Evolutionary conservation across 2,113 vertebrate species (phyloP).

Genomic region (Podarcis raffonei): DNA sequence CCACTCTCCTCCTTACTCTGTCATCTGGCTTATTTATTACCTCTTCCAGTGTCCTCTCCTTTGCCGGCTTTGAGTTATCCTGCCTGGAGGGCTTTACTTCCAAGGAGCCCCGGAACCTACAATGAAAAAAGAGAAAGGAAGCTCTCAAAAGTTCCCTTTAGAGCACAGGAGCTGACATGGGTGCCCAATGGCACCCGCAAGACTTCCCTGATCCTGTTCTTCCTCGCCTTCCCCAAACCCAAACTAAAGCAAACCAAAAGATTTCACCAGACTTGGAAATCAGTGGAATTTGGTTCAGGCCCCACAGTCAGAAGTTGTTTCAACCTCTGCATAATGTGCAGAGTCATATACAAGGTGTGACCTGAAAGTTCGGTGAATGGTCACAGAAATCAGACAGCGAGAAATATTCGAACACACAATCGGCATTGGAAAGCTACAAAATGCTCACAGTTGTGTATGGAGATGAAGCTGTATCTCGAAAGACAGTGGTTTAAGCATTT

Average conservation of each 20-base stretch:
- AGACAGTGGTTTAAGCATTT: too few relatives aligned
- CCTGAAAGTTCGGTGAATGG: too few relatives aligned
- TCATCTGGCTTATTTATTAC: constrained; percentile 75
- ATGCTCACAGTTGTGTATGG: too few relatives aligned
- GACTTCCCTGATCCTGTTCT: neutral
- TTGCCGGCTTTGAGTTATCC: accelerated
- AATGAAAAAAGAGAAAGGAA: constrained; percentile 1
- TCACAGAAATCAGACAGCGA: too few relatives aligned
- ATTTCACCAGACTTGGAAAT: neutral
- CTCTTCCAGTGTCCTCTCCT: constrained; percentile 67
- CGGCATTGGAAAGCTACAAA: too few relatives aligned
- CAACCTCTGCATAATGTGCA: neutral
- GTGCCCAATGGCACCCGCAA: too few relatives aligned
- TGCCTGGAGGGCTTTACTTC: constrained; percentile 28
- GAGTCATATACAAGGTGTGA: too few relatives aligned
- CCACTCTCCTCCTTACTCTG: constrained; percentile 63
- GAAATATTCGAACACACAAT: too few relatives aligned
- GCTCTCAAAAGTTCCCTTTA: accelerated
- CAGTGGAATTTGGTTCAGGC: neutral
- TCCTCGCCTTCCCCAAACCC: neutral
- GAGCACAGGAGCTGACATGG: too few relatives aligned
- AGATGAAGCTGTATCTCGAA: too few relatives aligned
- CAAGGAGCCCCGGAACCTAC: constrained; percentile 50
- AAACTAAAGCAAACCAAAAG: neutral
- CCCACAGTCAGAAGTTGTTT: neutral